These are phyloP conservation scores for Agriotes lineatus DNA, from an alignment of 2,888 invertebrate genomes.

Conservation along the genomic window DNA sequence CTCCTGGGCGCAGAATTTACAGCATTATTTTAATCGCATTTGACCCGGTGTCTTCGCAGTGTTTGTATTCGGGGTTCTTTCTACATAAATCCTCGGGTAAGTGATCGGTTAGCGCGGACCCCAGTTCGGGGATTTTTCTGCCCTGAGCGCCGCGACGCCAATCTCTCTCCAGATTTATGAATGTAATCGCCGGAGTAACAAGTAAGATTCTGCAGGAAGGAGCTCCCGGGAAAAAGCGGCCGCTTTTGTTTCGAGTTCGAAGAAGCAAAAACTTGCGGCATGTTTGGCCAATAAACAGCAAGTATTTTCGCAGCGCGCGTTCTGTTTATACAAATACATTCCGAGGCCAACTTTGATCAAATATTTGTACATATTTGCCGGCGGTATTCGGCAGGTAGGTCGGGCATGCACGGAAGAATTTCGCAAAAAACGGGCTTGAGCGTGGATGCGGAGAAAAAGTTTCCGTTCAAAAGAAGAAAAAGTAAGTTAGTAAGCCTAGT, in stretches of 20 bases:
- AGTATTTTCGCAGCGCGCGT: slow-evolving; percentile 17
- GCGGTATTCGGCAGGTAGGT: slow-evolving; percentile 34
- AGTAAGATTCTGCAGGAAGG: slow-evolving; percentile 59
- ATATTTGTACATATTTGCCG: slow-evolving; percentile 43
- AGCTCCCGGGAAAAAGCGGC: slow-evolving; percentile 41
- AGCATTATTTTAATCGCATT: slow-evolving; percentile 46
- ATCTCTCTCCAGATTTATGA: slow-evolving; percentile 66
- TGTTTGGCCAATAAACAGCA: slow-evolving; percentile 28
- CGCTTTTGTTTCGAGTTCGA: slow-evolving; percentile 6
- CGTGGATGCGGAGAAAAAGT: slow-evolving; percentile 53
- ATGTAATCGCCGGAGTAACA: slow-evolving; percentile 65
- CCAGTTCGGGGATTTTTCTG: slow-evolving; percentile 65
- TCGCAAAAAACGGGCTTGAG: slow-evolving; percentile 35
- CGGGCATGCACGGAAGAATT: slow-evolving; percentile 34
- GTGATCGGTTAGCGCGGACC: slow-evolving; percentile 66
- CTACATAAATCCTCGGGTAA: slow-evolving; percentile 66
- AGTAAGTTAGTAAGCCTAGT: slow-evolving; percentile 64
- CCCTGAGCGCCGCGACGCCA: slow-evolving; percentile 61
- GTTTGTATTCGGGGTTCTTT: slow-evolving; percentile 64
- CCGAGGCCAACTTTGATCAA: slow-evolving; percentile 37
- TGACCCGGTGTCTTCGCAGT: slow-evolving; percentile 51
- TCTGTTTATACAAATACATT: slow-evolving; percentile 34
- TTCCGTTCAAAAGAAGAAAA: slow-evolving; percentile 56
- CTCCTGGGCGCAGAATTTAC: slow-evolving; percentile 21
- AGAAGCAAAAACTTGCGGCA: slow-evolving; percentile 25